phyloP scores from a whole-genome alignment of 2,113 vertebrate genomes.

The Leptocoma aspasia region DNA sequence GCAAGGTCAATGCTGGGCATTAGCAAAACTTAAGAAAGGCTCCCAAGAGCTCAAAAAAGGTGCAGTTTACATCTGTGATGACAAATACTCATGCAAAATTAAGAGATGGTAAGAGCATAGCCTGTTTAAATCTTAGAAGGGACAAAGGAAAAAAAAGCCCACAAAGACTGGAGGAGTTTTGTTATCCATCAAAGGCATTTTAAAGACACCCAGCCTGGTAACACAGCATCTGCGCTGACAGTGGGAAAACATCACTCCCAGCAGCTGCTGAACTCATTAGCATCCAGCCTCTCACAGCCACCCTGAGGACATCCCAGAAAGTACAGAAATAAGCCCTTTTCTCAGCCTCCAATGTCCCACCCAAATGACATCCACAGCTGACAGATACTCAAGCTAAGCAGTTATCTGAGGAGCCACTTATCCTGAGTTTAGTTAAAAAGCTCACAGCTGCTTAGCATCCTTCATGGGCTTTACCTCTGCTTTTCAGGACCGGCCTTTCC shows the following conservation, averaged over 20 bases:
- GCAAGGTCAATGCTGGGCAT: background rate
- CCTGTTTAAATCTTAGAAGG: background rate
- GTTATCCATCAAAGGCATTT: background rate
- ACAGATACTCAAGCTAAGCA: background rate
- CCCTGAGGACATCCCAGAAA: background rate
- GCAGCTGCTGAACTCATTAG: constrained; percentile 46
- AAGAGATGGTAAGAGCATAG: background rate
- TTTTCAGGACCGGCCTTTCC: background rate
- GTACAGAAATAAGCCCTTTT: background rate
- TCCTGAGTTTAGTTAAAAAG: background rate
- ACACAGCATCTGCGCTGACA: background rate
- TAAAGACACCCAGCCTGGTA: background rate
- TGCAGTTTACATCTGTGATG: background rate
- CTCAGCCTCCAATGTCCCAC: background rate
- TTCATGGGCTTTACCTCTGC: background rate
- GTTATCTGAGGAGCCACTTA: background rate
- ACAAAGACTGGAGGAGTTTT: background rate
- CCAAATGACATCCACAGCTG: background rate
- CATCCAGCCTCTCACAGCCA: background rate
- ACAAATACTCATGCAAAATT: background rate
- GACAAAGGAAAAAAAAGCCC: background rate
- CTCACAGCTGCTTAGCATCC: background rate
- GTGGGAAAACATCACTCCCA: background rate
- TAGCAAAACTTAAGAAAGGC: background rate
- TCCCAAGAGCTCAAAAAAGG: background rate